Conservation (phyloP, 2,888 invertebrate genomes). For the Sipha maydis region DNA sequence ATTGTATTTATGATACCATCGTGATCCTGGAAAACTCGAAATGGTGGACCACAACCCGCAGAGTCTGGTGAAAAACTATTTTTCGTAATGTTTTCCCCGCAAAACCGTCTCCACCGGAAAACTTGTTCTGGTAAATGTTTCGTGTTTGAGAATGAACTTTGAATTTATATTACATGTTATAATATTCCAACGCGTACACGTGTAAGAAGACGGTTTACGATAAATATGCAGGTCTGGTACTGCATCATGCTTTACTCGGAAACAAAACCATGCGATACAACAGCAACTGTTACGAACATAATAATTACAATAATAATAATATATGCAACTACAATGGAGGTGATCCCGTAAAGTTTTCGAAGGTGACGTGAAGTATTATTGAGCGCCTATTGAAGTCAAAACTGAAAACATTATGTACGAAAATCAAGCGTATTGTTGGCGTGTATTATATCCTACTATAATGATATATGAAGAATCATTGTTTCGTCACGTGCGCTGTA, state of each 20-base stretch:
- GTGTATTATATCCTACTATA: not conserved
- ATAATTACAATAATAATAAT: not conserved
- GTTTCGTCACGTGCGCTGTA: not conserved
- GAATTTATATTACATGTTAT: not conserved
- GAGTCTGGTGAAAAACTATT: not conserved
- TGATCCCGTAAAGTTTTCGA: not conserved
- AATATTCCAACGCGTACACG: not conserved
- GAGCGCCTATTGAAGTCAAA: not conserved
- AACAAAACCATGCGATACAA: not conserved
- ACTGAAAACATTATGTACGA: too few relatives aligned
- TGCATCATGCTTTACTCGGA: not conserved
- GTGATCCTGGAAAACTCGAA: too few relatives aligned
- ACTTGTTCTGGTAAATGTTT: not conserved
- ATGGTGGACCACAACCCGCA: too few relatives aligned
- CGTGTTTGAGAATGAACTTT: not conserved
- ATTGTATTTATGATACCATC: too few relatives aligned
- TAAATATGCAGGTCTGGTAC: constrained; percentile 23
- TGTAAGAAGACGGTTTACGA: not conserved
- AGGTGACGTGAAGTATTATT: too few relatives aligned
- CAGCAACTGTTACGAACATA: not conserved
- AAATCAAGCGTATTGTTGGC: not conserved
- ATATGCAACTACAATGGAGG: not conserved
- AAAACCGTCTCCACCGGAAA: not conserved
- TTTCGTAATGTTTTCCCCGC: not conserved
- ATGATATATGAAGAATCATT: not conserved